phyloP scores from a whole-genome alignment of 2,888 invertebrate genomes.

The Bembecia ichneumoniformis region DNA sequence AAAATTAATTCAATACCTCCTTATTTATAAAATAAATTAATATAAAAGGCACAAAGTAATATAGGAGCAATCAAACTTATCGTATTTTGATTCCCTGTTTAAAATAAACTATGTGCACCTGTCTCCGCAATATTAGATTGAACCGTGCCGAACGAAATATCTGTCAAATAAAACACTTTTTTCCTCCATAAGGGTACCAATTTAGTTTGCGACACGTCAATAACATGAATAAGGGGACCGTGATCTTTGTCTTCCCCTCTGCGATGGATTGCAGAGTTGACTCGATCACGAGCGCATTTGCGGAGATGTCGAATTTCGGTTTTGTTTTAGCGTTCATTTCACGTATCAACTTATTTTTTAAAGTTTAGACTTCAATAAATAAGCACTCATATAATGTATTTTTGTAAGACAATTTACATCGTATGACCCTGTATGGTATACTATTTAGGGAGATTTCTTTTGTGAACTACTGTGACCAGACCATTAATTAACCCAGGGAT shows the following conservation, averaged over 20 bases:
- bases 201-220: conserved; percentile 60
- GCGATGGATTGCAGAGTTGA: conserved; percentile 32
- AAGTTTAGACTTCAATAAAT: too few species aligned
- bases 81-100: background rate
- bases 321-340: background rate
- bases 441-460: too few species aligned
- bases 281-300: background rate
- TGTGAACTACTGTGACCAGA: too few species aligned
- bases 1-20: too few species aligned
- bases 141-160: conserved; percentile 25
- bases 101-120: conserved; percentile 15
- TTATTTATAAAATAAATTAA: too few species aligned
- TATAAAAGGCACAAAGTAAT: too few species aligned
- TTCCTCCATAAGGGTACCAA: conserved; percentile 47
- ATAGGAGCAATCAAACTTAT: too few species aligned
- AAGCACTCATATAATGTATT: too few species aligned
- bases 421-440: too few species aligned
- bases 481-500: too few species aligned
- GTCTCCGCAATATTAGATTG: conserved; percentile 22
- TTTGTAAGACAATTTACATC: too few species aligned
- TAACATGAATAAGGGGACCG: conserved; percentile 48
- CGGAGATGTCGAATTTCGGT: conserved; percentile 1
- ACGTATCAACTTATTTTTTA: background rate
- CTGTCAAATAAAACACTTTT: conserved; percentile 52
- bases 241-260: conserved; percentile 45